Conservation (phyloP, 2,888 invertebrate species). For the Vesta saturnalis region DNA sequence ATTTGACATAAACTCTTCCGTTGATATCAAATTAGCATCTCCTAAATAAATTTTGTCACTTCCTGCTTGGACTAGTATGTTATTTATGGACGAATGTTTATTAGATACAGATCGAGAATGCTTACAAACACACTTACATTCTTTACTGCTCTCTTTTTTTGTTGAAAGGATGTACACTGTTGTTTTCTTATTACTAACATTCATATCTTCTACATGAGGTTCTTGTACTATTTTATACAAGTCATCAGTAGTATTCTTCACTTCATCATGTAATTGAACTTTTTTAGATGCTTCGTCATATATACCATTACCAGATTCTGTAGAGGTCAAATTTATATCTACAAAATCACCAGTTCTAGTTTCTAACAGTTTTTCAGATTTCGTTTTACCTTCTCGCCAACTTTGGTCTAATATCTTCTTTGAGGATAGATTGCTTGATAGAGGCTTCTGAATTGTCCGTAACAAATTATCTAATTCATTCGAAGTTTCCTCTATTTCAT, state of each 20-base stretch:
- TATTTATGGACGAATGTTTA: background rate
- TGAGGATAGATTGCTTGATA: too few species aligned
- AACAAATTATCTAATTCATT: too few species aligned
- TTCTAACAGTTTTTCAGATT: constrained; percentile 63
- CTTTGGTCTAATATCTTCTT: constrained; percentile 43
- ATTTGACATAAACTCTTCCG: constrained; percentile 11
- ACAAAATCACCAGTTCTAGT: constrained; percentile 7
- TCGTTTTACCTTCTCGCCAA: constrained; percentile 63
- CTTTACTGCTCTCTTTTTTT: constrained; percentile 36
- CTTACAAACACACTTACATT: too few species aligned
- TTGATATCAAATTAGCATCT: constrained; percentile 19
- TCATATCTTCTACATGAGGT: constrained; percentile 35
- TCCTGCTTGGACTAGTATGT: background rate
- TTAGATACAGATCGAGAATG: too few species aligned
- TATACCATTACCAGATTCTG: constrained; percentile 68
- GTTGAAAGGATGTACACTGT: constrained; percentile 53
- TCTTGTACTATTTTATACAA: constrained; percentile 12
- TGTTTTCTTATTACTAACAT: constrained; percentile 47
- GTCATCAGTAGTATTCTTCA: background rate
- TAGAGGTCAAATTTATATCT: constrained; percentile 61
- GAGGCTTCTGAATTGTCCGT: too few species aligned
- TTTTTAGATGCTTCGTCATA: constrained; percentile 67
- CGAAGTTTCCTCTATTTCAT: too few species aligned
- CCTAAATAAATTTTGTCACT: constrained; percentile 18
- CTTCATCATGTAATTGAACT: constrained; percentile 54